Evolutionary conservation across 2,888 invertebrate genomes (phyloP), one percentile per base, ranked within the genome.

Genomic region (Parnassius mnemosyne): DNA sequence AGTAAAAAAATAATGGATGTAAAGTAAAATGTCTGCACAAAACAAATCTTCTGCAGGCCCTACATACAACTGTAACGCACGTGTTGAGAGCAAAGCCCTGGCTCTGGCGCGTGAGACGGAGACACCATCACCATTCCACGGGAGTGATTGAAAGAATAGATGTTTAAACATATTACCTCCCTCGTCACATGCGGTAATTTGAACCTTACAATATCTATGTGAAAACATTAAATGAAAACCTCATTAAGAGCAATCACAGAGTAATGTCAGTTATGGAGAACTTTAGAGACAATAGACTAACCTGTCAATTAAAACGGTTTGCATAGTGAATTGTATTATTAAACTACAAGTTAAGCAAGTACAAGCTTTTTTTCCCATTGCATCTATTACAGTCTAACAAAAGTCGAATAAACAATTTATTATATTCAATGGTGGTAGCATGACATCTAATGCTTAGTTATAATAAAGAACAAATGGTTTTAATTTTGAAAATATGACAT

Each of bases 1-100:
- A 7, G 16, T 49, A 5, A 49, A 41, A 49, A 41, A 13, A 25
- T 43, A 3, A 9, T 9, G 13, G 3, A 7, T 7, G 11, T 9
- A 20, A 52, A n/a, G n/a, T 13, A 55, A 47, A 13, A 49, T 46
- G 2, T 53, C 53, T 51, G 44, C 12, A 46, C 10, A 61, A 60
- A 59, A 53, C 54, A 47, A 43, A 51, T 12, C 49, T 9, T 9
- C 10, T 49, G 43, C 16, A 20, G 16, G 52, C 57, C 60, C 65
- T 65, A 68, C 61, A 56, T 54, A 54, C 62, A 65, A 66, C 64
- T 63, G 65, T 65, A 69, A 68, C 70, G 71, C 69, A 71, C 69
- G 68, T 65, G 63, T 54, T 13, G 70, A 67, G 72, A 70, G 69
- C 71, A 70, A 71, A 68, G 71, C 72, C 69, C 73, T 66, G 60